These are phyloP conservation scores for Myripristis jacobus DNA, from an alignment of 2,797 vertebrate genomes.

Conservation along the genomic window DNA sequence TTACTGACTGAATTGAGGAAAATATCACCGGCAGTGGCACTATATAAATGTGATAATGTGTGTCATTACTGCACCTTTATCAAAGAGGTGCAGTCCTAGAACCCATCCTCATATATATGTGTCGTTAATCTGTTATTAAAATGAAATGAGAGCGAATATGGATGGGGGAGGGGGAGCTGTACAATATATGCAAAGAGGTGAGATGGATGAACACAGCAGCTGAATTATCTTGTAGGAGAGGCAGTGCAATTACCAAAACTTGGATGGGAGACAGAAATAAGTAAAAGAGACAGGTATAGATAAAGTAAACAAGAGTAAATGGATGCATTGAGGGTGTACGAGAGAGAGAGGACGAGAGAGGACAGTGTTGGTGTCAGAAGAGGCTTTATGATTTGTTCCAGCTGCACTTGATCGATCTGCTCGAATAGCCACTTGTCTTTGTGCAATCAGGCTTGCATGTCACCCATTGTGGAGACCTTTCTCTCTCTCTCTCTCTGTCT, in stretches of 20 bases:
- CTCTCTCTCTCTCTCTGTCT: slow-evolving; percentile 16
- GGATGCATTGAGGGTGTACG: slow-evolving; percentile 17
- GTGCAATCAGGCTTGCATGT: slow-evolving; percentile 37
- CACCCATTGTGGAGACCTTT: background rate
- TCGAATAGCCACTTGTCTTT: slow-evolving; percentile 53
- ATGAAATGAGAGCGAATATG: slow-evolving; percentile 47
- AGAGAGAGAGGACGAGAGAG: slow-evolving; percentile 9
- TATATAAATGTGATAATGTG: slow-evolving; percentile 48
- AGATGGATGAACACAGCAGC: slow-evolving; percentile 11
- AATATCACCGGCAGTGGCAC: slow-evolving; percentile 19
- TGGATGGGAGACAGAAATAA: background rate
- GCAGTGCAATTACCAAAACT: slow-evolving; percentile 11
- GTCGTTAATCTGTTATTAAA: slow-evolving; percentile 61
- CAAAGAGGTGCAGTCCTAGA: slow-evolving; percentile 34
- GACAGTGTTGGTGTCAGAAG: slow-evolving; percentile 26
- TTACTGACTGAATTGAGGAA: slow-evolving; percentile 16
- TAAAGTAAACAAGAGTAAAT: slow-evolving; percentile 7
- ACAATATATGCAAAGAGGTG: background rate
- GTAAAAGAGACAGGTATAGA: slow-evolving; percentile 20
- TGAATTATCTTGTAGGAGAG: slow-evolving; percentile 15
- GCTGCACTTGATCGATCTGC: slow-evolving; percentile 63
- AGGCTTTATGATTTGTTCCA: slow-evolving; percentile 58
- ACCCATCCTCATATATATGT: slow-evolving; percentile 54
- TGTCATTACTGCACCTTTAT: slow-evolving; percentile 48
- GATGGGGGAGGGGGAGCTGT: background rate